These are phyloP conservation scores for Platerodrilus igneus DNA, from an alignment of 2,888 invertebrate genomes.

Conservation along the genomic window DNA sequence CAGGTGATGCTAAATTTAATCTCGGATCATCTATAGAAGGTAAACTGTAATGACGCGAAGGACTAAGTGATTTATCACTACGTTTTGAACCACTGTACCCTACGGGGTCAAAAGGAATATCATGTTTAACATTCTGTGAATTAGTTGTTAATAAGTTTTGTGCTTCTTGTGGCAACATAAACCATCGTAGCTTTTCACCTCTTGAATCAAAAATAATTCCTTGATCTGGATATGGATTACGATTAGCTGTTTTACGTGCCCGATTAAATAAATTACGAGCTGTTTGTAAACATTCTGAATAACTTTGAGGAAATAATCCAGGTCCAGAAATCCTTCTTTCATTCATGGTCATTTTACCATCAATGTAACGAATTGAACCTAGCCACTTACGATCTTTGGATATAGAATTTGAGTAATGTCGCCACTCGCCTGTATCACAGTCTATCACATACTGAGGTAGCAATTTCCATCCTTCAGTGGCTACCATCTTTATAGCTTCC, in stretches of 20 bases:
- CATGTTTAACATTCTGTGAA: constrained; percentile 71
- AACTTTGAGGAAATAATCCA: constrained; percentile 68
- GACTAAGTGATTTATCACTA: constrained; percentile 37
- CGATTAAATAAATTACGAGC: constrained; percentile 73
- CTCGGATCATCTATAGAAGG: constrained; percentile 60
- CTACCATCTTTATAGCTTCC: constrained; percentile 81
- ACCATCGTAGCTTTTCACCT: constrained; percentile 75
- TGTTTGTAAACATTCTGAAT: constrained; percentile 72
- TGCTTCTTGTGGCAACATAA: constrained; percentile 84
- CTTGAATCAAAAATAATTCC: constrained; percentile 65
- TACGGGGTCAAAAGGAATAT: constrained; percentile 69
- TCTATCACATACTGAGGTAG: constrained; percentile 84
- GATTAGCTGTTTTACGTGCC: constrained; percentile 70
- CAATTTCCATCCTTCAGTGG: constrained; percentile 84
- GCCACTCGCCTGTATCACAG: constrained; percentile 85
- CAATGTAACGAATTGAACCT: constrained; percentile 60
- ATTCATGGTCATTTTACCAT: constrained; percentile 70
- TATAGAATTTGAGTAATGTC: constrained; percentile 73
- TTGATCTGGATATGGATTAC: constrained; percentile 70
- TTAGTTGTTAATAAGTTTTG: constrained; percentile 68
- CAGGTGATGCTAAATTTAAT: constrained; percentile 42
- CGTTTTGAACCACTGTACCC: constrained; percentile 47
- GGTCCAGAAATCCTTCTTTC: constrained; percentile 69
- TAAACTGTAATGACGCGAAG: constrained; percentile 63
- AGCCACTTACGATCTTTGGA: constrained; percentile 81